phyloP scores from a whole-genome alignment of 2,797 vertebrate genomes.

The Aplochiton taeniatus region DNA sequence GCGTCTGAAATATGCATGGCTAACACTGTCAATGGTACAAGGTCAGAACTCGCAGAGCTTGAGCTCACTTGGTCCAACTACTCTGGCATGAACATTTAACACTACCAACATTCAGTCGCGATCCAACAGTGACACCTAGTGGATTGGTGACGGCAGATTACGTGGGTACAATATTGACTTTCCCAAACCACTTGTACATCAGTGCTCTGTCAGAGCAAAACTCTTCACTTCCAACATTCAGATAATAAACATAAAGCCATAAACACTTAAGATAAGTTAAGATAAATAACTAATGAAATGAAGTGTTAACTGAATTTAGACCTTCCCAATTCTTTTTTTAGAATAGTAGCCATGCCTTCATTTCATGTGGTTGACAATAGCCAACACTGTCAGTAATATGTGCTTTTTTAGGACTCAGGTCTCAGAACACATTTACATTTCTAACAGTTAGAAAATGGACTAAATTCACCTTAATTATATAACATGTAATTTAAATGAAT shows the following conservation, averaged over 20 bases:
- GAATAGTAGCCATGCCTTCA: too few relatives aligned
- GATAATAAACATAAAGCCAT: neutral
- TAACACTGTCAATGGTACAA: slow-evolving; percentile 17
- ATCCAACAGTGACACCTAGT: slow-evolving; percentile 59
- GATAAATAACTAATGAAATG: neutral
- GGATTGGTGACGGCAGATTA: slow-evolving; percentile 21
- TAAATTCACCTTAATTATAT: too few relatives aligned
- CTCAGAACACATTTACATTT: too few relatives aligned
- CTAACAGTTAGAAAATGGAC: too few relatives aligned
- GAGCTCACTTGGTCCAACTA: neutral
- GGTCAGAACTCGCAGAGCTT: neutral
- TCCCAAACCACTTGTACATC: too few relatives aligned
- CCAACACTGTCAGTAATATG: too few relatives aligned
- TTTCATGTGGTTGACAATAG: too few relatives aligned
- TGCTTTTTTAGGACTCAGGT: too few relatives aligned
- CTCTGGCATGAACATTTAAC: neutral
- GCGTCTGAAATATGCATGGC: neutral
- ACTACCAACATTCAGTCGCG: slow-evolving; percentile 11
- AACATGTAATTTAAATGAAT: neutral
- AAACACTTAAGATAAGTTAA: neutral
- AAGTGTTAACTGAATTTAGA: too few relatives aligned
- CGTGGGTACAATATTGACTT: too few relatives aligned
- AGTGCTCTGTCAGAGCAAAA: neutral
- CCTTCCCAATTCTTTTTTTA: too few relatives aligned
- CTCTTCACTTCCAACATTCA: neutral